Conservation (phyloP, 2,113 vertebrate genomes). For the Philantomba maxwellii region DNA sequence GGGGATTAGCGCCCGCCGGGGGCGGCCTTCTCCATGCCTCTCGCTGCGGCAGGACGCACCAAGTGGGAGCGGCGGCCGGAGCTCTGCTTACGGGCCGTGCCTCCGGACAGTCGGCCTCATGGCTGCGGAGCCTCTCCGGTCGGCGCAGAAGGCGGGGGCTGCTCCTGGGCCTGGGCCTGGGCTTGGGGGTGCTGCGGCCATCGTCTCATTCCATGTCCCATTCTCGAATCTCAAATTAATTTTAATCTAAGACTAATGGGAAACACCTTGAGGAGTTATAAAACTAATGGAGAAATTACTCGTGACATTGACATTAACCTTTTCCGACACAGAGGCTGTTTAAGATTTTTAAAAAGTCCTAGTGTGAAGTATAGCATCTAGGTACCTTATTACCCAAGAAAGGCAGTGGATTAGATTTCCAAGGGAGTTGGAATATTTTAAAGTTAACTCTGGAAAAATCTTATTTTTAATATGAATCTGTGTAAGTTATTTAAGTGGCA, state of each 20-base stretch:
- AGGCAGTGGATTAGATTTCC: not conserved
- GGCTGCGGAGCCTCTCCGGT: too few relatives aligned
- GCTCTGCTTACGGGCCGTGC: slow-evolving; percentile 32
- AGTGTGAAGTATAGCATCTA: not conserved
- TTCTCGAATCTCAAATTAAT: slow-evolving; percentile 77
- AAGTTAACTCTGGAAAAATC: not conserved
- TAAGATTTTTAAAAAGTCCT: not conserved
- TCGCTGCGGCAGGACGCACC: slow-evolving; percentile 33
- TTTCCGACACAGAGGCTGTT: not conserved
- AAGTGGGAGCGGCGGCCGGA: not conserved
- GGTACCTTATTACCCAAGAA: not conserved
- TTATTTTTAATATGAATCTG: not conserved
- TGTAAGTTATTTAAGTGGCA: slow-evolving; percentile 12
- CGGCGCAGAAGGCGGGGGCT: too few relatives aligned
- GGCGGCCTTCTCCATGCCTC: slow-evolving; percentile 56
- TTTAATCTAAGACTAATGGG: not conserved
- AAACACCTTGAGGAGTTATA: not conserved
- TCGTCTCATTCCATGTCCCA: too few relatives aligned
- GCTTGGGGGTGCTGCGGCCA: too few relatives aligned
- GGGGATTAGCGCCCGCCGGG: slow-evolving; percentile 44
- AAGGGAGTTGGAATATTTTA: not conserved
- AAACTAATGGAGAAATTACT: not conserved
- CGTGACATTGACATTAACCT: not conserved
- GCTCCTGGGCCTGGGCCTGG: too few relatives aligned
- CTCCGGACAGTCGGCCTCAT: too few relatives aligned